Percentiles rank a stretch among this genome's conserved stretches.
phyloP scores from a whole-genome alignment of 2,113 vertebrate genomes.

The Heteronetta atricapilla region DNA sequence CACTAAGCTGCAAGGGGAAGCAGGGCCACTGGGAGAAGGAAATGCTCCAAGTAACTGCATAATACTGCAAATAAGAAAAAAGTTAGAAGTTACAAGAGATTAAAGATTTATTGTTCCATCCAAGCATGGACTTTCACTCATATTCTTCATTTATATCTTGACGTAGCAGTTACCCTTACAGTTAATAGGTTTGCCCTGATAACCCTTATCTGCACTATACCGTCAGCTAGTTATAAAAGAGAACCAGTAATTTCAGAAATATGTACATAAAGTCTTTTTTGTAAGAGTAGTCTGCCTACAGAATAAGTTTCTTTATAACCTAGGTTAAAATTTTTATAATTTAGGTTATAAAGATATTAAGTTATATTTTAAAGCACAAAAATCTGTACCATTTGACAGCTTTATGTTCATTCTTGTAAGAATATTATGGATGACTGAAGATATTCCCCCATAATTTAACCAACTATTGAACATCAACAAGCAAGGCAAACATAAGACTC shows the following conservation, averaged over 20 bases:
- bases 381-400: background rate
- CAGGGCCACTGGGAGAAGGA: slow-evolving; percentile 93
- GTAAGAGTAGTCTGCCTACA: background rate
- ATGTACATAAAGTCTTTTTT: background rate
- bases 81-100: background rate
- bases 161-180: background rate
- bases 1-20: slow-evolving; percentile 94
- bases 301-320: background rate
- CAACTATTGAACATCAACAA: background rate
- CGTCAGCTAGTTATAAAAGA: background rate
- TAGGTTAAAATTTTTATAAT: background rate
- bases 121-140: background rate
- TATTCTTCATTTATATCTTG: background rate
- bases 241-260: background rate
- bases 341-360: background rate
- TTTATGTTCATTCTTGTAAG: background rate
- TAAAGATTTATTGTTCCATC: background rate
- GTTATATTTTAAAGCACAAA: background rate
- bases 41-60: slow-evolving; percentile 97
- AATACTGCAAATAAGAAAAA: slow-evolving; percentile 80
- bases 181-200: no score
- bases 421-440: background rate
- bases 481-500: background rate
- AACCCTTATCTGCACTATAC: background rate
- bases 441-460: background rate